phyloP scores from a whole-genome alignment of 2,113 vertebrate species.

The Pongo pygmaeus region DNA sequence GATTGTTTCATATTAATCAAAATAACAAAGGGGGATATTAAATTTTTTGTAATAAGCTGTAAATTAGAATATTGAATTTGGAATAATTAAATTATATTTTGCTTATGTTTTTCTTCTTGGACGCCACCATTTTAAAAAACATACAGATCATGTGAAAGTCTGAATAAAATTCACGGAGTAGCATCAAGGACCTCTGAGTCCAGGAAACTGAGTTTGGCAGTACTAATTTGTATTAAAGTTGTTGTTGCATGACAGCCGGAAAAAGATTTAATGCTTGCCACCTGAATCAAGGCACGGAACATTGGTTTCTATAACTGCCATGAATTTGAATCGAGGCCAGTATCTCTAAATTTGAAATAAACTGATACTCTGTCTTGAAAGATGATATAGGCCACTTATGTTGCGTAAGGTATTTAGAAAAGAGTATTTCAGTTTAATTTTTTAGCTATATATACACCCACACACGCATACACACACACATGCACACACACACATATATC shows the following conservation, averaged over 20 bases:
- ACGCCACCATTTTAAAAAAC: conserved; percentile 81
- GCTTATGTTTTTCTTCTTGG: conserved; percentile 79
- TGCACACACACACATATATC: neutral
- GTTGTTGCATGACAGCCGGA: conserved; percentile 92
- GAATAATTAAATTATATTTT: conserved; percentile 81
- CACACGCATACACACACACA: neutral
- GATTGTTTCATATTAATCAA: conserved; percentile 78
- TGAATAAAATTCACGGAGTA: conserved; percentile 87
- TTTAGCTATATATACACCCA: conserved; percentile 72
- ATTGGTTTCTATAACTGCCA: conserved; percentile 90
- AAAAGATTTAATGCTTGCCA: conserved; percentile 93
- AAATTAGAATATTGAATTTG: conserved; percentile 78
- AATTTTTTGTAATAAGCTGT: conserved; percentile 74
- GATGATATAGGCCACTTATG: conserved; percentile 86
- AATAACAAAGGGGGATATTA: conserved; percentile 78
- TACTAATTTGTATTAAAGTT: conserved; percentile 92
- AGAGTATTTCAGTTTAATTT: conserved; percentile 86
- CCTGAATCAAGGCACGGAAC: conserved; percentile 90
- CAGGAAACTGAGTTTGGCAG: conserved; percentile 88
- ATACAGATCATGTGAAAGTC: conserved; percentile 81
- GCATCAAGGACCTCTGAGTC: conserved; percentile 88
- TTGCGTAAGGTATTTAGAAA: conserved; percentile 85
- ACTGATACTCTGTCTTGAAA: conserved; percentile 88
- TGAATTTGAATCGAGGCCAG: conserved; percentile 91
- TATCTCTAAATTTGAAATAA: conserved; percentile 92